phyloP scores from a whole-genome alignment of 2,888 invertebrate genomes.

The Torymus auratus region DNA sequence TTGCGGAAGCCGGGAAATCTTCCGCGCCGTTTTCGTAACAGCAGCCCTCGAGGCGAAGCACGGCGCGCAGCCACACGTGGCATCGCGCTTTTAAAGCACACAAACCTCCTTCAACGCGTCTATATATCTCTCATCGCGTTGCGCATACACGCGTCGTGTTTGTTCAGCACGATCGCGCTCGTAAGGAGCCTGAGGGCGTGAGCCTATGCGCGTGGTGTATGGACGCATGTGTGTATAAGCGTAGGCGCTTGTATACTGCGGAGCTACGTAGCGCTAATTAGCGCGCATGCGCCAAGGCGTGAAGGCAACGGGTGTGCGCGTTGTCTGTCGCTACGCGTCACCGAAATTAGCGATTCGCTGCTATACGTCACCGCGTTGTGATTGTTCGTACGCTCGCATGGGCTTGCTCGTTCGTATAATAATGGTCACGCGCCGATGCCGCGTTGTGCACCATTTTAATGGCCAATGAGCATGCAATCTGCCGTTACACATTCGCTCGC shows the following conservation, averaged over 20 bases:
- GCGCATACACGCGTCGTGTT: background rate
- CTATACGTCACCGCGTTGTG: background rate
- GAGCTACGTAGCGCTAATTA: slow-evolving; percentile 55
- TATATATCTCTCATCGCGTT: background rate
- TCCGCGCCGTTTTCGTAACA: too few species aligned
- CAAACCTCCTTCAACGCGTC: background rate
- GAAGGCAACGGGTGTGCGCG: slow-evolving; percentile 53
- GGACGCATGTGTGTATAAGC: background rate
- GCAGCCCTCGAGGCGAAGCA: too few species aligned
- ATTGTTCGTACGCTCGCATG: slow-evolving; percentile 1
- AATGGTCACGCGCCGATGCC: slow-evolving; percentile 38
- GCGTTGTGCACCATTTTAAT: slow-evolving; percentile 24
- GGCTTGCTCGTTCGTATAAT: slow-evolving; percentile 11
- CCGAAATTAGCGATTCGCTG: slow-evolving; percentile 40
- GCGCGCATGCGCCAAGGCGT: slow-evolving; percentile 61
- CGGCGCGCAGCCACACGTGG: too few species aligned
- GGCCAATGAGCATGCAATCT: slow-evolving; percentile 25
- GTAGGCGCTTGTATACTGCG: background rate
- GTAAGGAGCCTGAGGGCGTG: background rate
- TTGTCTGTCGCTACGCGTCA: background rate
- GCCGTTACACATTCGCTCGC: background rate
- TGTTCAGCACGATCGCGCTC: slow-evolving; percentile 4
- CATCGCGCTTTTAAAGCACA: too few species aligned
- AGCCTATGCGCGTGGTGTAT: background rate
- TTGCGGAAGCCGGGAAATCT: too few species aligned